phyloP scores from a whole-genome alignment of 2,888 invertebrate species.

The Magallana nippona region DNA sequence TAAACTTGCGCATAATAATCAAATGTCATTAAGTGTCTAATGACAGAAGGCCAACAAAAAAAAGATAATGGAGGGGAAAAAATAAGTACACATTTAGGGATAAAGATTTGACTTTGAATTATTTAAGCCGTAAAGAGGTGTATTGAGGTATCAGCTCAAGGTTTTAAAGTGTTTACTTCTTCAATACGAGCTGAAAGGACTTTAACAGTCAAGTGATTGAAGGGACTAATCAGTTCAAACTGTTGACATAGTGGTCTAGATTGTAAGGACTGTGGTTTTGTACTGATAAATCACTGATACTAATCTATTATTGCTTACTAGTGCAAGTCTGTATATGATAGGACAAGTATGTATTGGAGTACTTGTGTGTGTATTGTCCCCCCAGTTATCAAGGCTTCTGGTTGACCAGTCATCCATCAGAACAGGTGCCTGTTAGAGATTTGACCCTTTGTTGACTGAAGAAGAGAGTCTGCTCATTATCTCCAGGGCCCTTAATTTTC shows the following conservation, averaged over 20 bases:
- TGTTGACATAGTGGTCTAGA: conserved; percentile 10
- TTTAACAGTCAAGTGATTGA: no score
- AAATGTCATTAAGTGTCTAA: no score
- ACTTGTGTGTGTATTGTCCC: conserved; percentile 10
- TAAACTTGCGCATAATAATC: no score
- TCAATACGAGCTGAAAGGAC: no score
- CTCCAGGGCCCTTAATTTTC: background rate
- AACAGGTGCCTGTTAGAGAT: background rate
- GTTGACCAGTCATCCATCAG: background rate
- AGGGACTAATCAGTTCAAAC: background rate
- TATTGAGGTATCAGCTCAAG: no score
- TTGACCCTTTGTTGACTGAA: background rate
- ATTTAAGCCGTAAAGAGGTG: no score
- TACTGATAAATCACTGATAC: background rate
- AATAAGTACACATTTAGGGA: no score
- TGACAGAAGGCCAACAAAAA: no score
- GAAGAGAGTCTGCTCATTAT: background rate
- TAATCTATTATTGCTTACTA: background rate
- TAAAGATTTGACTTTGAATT: no score
- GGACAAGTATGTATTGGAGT: background rate
- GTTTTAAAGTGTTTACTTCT: no score
- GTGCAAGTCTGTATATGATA: background rate
- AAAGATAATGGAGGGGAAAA: no score
- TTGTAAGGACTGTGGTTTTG: background rate
- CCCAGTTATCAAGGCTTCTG: background rate